phyloP scores from a whole-genome alignment of 2,797 vertebrate species.

The Poeciliopsis turneri region DNA sequence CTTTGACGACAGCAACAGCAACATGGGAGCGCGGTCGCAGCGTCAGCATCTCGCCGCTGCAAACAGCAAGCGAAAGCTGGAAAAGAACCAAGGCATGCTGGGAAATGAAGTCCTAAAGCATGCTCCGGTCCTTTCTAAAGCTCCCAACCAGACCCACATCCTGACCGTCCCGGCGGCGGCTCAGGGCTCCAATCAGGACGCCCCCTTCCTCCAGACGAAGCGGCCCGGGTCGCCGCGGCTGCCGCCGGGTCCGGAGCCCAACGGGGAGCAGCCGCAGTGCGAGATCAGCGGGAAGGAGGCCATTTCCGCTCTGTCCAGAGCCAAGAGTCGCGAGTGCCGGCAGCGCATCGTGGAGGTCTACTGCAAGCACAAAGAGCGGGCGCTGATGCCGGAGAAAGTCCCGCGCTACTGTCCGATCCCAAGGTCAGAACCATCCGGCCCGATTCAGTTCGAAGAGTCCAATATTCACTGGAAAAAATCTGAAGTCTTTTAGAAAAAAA shows the following conservation, averaged over 20 bases:
- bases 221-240: slow-evolving; percentile 26
- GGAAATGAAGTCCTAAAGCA: slow-evolving; percentile 81
- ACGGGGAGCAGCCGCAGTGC: slow-evolving; percentile 83
- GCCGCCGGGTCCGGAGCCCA: slow-evolving; percentile 74
- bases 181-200: slow-evolving; percentile 43
- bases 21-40: slow-evolving; percentile 88
- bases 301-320: slow-evolving; percentile 90
- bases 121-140: slow-evolving; percentile 31
- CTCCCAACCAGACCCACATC: slow-evolving; percentile 37
- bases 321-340: slow-evolving; percentile 89
- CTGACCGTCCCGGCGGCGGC: slow-evolving; percentile 1
- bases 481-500: too few relatives aligned
- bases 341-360: slow-evolving; percentile 91
- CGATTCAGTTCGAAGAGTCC: too few relatives aligned
- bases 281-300: slow-evolving; percentile 95
- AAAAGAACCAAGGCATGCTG: slow-evolving; percentile 77
- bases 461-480: too few relatives aligned
- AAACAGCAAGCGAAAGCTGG: slow-evolving; percentile 80
- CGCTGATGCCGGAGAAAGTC: slow-evolving; percentile 92
- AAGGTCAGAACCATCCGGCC: slow-evolving; percentile 82
- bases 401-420: slow-evolving; percentile 87
- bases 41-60: slow-evolving; percentile 57
- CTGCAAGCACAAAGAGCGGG: slow-evolving; percentile 89
- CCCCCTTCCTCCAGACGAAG: slow-evolving; percentile 43
- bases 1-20: slow-evolving; percentile 95